Evolutionary conservation across 2,888 invertebrate species (phyloP).

Genomic region (Atrina japonica): DNA sequence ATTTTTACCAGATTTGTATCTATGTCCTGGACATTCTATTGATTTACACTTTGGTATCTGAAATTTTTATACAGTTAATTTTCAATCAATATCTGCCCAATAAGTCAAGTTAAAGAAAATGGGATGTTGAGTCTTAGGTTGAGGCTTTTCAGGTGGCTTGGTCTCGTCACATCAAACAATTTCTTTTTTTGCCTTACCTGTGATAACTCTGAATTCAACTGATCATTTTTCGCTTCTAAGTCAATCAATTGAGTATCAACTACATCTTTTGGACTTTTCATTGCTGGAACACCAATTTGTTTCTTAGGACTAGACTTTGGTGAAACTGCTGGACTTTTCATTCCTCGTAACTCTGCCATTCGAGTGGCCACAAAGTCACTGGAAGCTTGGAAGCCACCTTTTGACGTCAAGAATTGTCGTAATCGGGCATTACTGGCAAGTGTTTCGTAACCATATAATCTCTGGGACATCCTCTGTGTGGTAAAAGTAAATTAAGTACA

Average conservation of each 20-base stretch:
- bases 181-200: slow-evolving; percentile 50
- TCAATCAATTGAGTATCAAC: slow-evolving; percentile 68
- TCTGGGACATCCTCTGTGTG: slow-evolving; percentile 64
- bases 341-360: slow-evolving; percentile 74
- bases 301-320: slow-evolving; percentile 57
- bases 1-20: too few relatives aligned
- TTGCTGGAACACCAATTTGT: slow-evolving; percentile 45
- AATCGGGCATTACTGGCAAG: slow-evolving; percentile 71
- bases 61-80: too few relatives aligned
- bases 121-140: too few relatives aligned
- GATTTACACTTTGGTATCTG: too few relatives aligned
- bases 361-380: slow-evolving; percentile 70
- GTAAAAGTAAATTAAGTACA: neutral
- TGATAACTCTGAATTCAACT: slow-evolving; percentile 67
- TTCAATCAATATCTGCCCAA: too few relatives aligned
- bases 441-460: slow-evolving; percentile 67
- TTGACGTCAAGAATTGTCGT: slow-evolving; percentile 69
- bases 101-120: too few relatives aligned
- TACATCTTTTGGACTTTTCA: slow-evolving; percentile 60
- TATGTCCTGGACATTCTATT: too few relatives aligned
- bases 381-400: slow-evolving; percentile 70
- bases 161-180: neutral
- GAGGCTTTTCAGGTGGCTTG: neutral
- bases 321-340: slow-evolving; percentile 43
- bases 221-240: slow-evolving; percentile 66